Evolutionary conservation across 2,113 vertebrate genomes (phyloP).

Genomic region (Neomonachus schauinslandi): DNA sequence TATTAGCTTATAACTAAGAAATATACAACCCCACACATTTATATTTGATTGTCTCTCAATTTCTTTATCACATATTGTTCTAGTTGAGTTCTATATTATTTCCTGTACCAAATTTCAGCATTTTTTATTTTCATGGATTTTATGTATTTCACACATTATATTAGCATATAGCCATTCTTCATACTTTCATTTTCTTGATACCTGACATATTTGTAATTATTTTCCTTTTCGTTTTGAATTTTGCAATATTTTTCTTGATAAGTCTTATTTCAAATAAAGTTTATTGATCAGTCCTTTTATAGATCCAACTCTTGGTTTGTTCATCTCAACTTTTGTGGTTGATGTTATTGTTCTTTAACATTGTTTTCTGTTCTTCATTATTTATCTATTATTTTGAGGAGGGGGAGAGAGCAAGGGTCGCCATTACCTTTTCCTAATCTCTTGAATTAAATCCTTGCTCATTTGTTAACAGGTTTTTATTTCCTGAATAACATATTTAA

Average conservation of each 20-base stretch:
- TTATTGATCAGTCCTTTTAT: background rate
- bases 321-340: background rate
- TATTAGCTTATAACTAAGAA: background rate
- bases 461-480: background rate
- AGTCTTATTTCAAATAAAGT: background rate
- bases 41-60: background rate
- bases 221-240: background rate
- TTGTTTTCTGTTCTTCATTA: background rate
- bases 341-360: background rate
- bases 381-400: background rate
- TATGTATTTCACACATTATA: background rate
- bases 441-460: slow-evolving; percentile 9
- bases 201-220: background rate
- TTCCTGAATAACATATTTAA: background rate
- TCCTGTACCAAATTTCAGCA: slow-evolving; percentile 15
- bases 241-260: background rate
- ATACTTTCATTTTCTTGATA: background rate
- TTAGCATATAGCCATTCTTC: background rate
- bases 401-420: background rate
- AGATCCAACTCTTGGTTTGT: background rate
- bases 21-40: background rate
- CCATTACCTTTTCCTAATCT: background rate
- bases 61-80: background rate
- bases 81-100: background rate
- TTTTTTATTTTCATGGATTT: background rate